phyloP scores from a whole-genome alignment of 2,888 invertebrate genomes.

The Leucania comma region DNA sequence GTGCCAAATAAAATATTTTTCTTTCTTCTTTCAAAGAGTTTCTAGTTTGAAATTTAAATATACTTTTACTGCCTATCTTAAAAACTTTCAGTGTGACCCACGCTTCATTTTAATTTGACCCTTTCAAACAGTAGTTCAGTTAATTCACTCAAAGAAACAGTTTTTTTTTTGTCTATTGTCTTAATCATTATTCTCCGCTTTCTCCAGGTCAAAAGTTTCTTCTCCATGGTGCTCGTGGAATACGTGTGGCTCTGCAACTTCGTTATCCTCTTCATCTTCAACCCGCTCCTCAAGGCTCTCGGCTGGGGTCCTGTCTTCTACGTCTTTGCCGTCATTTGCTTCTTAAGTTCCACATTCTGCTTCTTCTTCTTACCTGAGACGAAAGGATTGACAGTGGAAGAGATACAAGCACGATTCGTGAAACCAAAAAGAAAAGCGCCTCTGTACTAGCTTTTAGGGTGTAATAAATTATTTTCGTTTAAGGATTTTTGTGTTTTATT shows the following conservation, averaged over 20 bases:
- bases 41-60: too few relatives aligned
- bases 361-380: slow-evolving; percentile 44
- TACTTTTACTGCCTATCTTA: too few relatives aligned
- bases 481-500: slow-evolving; percentile 14
- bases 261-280: slow-evolving; percentile 77
- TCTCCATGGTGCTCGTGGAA: slow-evolving; percentile 76
- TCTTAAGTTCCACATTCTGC: slow-evolving; percentile 69
- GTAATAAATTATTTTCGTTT: slow-evolving; percentile 27
- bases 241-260: slow-evolving; percentile 80
- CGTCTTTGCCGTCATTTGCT: slow-evolving; percentile 73
- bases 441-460: slow-evolving; percentile 16
- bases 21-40: too few relatives aligned
- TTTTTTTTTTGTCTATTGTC: too few relatives aligned
- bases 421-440: slow-evolving; percentile 35
- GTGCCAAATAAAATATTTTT: too few relatives aligned
- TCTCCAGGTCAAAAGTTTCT: slow-evolving; percentile 75
- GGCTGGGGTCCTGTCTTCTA: slow-evolving; percentile 80
- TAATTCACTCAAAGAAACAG: too few relatives aligned
- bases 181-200: slow-evolving; percentile 20
- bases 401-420: slow-evolving; percentile 28
- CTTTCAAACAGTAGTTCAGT: too few relatives aligned
- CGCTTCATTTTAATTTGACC: too few relatives aligned
- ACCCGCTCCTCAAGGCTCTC: slow-evolving; percentile 73
- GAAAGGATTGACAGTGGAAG: slow-evolving; percentile 38
- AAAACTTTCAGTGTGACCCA: too few relatives aligned